These are phyloP conservation scores for Pogoniulus pusillus DNA, from an alignment of 2,797 vertebrate species.

Conservation along the genomic window DNA sequence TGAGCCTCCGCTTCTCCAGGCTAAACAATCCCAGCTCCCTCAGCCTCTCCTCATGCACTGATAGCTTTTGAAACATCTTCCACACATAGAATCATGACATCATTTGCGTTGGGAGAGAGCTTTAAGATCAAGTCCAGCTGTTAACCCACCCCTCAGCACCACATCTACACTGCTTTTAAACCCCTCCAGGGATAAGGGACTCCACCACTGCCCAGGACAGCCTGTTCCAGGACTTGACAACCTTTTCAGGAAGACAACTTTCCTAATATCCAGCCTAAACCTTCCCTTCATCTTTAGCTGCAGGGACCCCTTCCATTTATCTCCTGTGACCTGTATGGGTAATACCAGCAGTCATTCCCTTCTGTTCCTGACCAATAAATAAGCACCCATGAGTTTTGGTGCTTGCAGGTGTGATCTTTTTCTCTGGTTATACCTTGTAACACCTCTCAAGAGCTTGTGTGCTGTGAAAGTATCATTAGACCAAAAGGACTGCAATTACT, in stretches of 20 bases:
- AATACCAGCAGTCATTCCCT: neutral
- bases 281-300: neutral
- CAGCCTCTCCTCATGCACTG: too few species aligned
- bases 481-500: neutral
- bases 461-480: neutral
- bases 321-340: fast-evolving
- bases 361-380: too few species aligned
- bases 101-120: neutral
- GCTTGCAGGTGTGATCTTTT: neutral
- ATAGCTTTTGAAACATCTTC: neutral
- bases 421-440: neutral
- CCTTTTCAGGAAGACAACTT: neutral
- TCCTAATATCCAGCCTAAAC: neutral
- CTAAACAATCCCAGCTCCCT: too few species aligned
- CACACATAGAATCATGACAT: too few species aligned
- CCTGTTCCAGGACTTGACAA: neutral
- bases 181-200: too few species aligned
- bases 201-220: too few species aligned
- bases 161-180: too few species aligned
- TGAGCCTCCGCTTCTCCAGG: too few species aligned
- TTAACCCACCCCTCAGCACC: too few species aligned
- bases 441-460: neutral
- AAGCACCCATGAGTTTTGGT: fast-evolving
- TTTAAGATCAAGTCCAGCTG: too few species aligned
- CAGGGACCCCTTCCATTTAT: neutral